A percentile compares a stretch with the other conserved stretches of the same genome.
Evolutionary conservation across 2,113 vertebrate species (phyloP).

Genomic region (Sorex fumeus): DNA sequence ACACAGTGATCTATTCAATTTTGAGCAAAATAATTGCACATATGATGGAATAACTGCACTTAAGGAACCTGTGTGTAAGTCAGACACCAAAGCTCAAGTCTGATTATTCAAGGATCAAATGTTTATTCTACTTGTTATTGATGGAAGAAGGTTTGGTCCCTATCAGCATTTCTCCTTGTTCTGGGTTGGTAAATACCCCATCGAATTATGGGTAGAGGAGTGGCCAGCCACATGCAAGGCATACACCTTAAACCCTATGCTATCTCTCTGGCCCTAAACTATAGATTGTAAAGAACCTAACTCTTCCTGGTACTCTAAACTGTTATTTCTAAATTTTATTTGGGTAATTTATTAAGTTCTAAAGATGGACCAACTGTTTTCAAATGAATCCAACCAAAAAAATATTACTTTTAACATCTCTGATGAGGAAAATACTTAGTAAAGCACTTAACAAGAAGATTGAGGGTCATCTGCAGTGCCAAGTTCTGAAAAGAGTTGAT

Average conservation of each 20-base stretch:
- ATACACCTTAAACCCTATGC: no score
- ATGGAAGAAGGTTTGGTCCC: no score
- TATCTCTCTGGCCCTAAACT: not conserved
- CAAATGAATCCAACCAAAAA: constrained; percentile 36
- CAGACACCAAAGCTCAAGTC: not conserved
- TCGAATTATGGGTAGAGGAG: no score
- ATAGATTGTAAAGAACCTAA: not conserved
- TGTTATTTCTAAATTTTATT: constrained; percentile 21
- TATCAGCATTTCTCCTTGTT: no score
- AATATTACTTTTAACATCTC: constrained; percentile 1
- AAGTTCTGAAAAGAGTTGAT: not conserved
- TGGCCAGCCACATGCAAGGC: no score
- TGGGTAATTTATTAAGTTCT: constrained; percentile 11
- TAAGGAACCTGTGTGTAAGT: not conserved
- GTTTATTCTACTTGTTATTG: no score
- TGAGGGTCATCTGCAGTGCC: not conserved
- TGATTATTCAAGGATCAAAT: not conserved
- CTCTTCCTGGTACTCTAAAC: constrained; percentile 35
- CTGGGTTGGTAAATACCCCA: no score
- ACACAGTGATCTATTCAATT: no score
- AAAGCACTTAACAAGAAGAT: not conserved
- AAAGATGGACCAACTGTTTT: constrained; percentile 23
- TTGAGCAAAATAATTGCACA: not conserved
- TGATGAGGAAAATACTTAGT: not conserved
- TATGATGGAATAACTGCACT: not conserved